These are phyloP conservation scores for Ophion costatus DNA, from an alignment of 2,888 invertebrate species.

Conservation along the genomic window DNA sequence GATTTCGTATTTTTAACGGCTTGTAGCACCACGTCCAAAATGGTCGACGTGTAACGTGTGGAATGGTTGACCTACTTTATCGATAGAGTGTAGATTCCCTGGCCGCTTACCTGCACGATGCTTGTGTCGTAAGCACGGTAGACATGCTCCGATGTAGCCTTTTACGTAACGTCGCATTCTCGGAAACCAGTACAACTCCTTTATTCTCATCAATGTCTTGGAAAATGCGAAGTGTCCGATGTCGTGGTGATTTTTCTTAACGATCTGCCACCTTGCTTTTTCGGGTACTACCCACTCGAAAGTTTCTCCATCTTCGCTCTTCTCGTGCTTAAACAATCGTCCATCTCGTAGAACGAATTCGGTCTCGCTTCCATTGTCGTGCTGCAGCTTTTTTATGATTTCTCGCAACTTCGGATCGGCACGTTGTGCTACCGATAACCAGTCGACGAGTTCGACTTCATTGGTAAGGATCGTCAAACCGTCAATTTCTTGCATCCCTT, in stretches of 20 bases:
- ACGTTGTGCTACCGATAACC: constrained; percentile 4
- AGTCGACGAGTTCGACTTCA: constrained; percentile 46
- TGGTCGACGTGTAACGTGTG: constrained; percentile 65
- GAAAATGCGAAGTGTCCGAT: constrained; percentile 67
- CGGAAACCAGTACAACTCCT: constrained; percentile 68
- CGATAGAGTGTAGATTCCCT: constrained; percentile 60
- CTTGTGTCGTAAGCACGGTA: constrained; percentile 65
- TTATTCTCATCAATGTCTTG: constrained; percentile 60
- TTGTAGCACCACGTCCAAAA: constrained; percentile 52
- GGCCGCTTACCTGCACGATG: constrained; percentile 40
- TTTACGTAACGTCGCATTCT: constrained; percentile 65
- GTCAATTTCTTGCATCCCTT: constrained; percentile 43
- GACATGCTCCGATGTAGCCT: constrained; percentile 62
- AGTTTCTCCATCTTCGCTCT: constrained; percentile 7
- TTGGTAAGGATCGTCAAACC: constrained; percentile 55
- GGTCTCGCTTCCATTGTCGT: constrained; percentile 15
- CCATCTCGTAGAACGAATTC: constrained; percentile 6
- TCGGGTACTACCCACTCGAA: constrained; percentile 47
- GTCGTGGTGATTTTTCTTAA: constrained; percentile 62
- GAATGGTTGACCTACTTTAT: constrained; percentile 57
- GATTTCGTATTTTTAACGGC: constrained; percentile 52
- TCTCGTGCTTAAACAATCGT: constrained; percentile 27
- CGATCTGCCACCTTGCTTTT: constrained; percentile 44
- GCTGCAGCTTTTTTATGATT: constrained; percentile 32
- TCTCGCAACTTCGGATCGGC: constrained; percentile 31